Conservation (phyloP, 2,113 vertebrate species). For the Riparia riparia region DNA sequence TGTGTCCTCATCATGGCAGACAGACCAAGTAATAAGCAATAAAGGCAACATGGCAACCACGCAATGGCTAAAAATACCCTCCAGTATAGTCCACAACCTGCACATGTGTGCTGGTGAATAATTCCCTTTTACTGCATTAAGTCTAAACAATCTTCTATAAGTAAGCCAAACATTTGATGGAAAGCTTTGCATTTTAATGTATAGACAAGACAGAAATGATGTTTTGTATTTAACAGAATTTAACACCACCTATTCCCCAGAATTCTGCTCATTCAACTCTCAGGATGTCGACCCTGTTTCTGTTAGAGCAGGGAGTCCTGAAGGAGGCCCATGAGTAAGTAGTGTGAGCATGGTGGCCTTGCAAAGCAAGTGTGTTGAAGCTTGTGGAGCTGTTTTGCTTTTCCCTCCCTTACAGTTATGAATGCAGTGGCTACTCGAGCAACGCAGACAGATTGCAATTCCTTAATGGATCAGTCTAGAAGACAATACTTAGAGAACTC, state of each 20-base stretch:
- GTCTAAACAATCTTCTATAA: neutral
- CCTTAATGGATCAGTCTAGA: neutral
- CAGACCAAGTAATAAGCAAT: neutral
- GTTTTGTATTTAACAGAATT: neutral
- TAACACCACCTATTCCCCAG: neutral
- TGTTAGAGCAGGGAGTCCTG: neutral
- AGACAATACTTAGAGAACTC: neutral
- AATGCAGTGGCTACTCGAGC: neutral
- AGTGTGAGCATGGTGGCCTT: neutral
- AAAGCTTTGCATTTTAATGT: neutral
- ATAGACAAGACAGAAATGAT: neutral
- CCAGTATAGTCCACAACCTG: neutral
- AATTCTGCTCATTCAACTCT: neutral
- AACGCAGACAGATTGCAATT: neutral
- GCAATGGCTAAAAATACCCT: neutral
- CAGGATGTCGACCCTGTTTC: rapidly evolving
- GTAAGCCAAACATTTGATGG: neutral
- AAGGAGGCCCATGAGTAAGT: neutral
- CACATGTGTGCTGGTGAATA: neutral
- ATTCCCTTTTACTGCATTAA: neutral
- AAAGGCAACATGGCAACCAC: neutral
- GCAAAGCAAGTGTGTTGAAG: neutral
- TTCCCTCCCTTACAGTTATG: neutral
- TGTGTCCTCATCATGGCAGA: neutral
- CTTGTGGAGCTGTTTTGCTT: neutral